These are phyloP conservation scores for Venustoraphidia nigricollis DNA, from an alignment of 2,888 invertebrate species.

Conservation along the genomic window DNA sequence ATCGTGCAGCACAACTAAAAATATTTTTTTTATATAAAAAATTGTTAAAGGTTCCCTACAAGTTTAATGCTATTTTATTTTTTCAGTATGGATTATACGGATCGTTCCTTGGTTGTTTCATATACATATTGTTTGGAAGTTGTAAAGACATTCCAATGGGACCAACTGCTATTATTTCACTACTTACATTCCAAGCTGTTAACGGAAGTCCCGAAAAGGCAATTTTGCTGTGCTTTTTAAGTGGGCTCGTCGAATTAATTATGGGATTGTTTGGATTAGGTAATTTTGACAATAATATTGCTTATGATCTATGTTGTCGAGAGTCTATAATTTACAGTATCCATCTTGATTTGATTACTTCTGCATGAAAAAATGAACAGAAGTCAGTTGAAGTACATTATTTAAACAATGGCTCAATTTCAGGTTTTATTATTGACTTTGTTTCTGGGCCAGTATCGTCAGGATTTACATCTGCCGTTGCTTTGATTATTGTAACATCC, in stretches of 20 bases:
- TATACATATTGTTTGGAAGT: constrained; percentile 82
- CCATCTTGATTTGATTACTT: background rate
- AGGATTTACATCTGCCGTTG: constrained; percentile 82
- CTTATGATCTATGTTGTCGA: background rate
- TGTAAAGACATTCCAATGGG: constrained; percentile 87
- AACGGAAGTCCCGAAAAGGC: constrained; percentile 53
- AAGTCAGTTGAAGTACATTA: no score
- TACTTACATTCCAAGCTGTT: constrained; percentile 68
- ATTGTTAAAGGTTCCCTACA: background rate
- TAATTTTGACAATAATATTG: constrained; percentile 18
- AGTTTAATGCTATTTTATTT: constrained; percentile 8
- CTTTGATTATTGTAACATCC: constrained; percentile 76
- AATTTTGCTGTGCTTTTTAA: constrained; percentile 56
- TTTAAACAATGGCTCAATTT: constrained; percentile 12
- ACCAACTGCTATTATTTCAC: constrained; percentile 81
- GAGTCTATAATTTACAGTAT: no score
- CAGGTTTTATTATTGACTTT: constrained; percentile 75
- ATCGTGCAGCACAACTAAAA: no score
- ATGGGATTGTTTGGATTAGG: constrained; percentile 75
- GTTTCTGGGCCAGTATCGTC: constrained; percentile 81
- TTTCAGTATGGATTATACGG: constrained; percentile 80
- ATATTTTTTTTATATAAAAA: no score
- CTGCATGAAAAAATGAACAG: background rate
- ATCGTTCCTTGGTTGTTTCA: constrained; percentile 81
- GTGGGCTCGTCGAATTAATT: constrained; percentile 56